Conservation (phyloP, 2,113 vertebrate genomes). For the Mugil cephalus region DNA sequence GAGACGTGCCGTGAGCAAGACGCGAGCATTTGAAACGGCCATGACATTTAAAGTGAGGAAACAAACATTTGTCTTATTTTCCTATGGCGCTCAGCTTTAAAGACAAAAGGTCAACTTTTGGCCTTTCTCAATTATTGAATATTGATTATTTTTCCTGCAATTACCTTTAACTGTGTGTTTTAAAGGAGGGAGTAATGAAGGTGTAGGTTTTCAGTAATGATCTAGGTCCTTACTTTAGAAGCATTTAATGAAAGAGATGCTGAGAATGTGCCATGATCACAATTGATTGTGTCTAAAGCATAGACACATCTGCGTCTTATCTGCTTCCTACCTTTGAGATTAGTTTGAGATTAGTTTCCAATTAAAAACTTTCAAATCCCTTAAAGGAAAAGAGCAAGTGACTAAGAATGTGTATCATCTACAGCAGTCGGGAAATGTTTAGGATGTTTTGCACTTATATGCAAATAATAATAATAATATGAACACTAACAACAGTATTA, state of each 20-base stretch:
- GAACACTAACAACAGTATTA: too few relatives aligned
- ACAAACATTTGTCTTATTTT: constrained; percentile 28
- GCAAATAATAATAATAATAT: too few relatives aligned
- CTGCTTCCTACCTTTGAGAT: background rate
- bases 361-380: background rate
- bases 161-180: background rate
- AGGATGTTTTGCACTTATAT: too few relatives aligned
- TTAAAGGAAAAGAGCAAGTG: background rate
- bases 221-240: background rate
- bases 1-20: background rate
- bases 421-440: too few relatives aligned
- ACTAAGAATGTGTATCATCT: too few relatives aligned
- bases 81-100: background rate
- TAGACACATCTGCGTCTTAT: background rate
- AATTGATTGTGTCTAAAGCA: background rate
- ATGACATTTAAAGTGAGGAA: constrained; percentile 12
- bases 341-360: background rate
- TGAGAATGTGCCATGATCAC: background rate
- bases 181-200: background rate
- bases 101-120: constrained; percentile 24
- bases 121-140: constrained; percentile 9
- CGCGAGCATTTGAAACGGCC: background rate
- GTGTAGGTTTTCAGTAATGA: background rate
- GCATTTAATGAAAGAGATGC: background rate
- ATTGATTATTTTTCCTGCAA: background rate